Evolutionary conservation across 2,888 invertebrate genomes (phyloP), one percentile per base, ranked within the genome.

Genomic region (Drosophila stalkeri): DNA sequence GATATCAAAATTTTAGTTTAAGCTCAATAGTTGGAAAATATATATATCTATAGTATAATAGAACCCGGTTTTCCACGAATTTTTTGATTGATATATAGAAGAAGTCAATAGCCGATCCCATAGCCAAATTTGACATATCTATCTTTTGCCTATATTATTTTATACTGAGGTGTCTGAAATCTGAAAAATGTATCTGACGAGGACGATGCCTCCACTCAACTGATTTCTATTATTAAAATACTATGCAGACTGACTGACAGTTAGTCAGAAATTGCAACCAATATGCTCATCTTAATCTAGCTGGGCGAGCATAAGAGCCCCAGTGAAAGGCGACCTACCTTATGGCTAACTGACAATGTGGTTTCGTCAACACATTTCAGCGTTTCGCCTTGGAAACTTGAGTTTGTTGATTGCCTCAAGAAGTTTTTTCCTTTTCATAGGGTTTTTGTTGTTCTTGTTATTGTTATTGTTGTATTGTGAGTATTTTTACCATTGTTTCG

Each of bases 371-470:
- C 86, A 77, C 75, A 71, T 64, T 74, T 64, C 52, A 31, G 33
- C 18, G 64, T 18, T 82, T 84, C 65, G 84, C 82, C 89, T 87
- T 87, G 85, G 84, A 84, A 84, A 84, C 84, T 84, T 72, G 64
- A 73, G 82, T 88, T 90, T 89, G 88, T 86, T 86, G 89, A 89
- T 83, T 81, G 68, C 68, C 54, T 64, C 31, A 72, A 74, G 83
- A 67, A 76, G 55, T 76, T 60, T 72, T 76, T 44, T 52, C n/a
- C 8, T 49, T 41, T 41, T 57, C 57, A 33, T 20, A 52, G 12
- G 41, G 14, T 41, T 41, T 46, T 31, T 43, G 23, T 11, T 18
- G 12, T 20, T 44, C 23, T 46, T 46, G 20, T 49, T 47, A 35
- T 51, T 54, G 27, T 18, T 51, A 7, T 35, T 51, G 20, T 51